phyloP scores from a whole-genome alignment of 2,888 invertebrate genomes.

The Idaea straminata region DNA sequence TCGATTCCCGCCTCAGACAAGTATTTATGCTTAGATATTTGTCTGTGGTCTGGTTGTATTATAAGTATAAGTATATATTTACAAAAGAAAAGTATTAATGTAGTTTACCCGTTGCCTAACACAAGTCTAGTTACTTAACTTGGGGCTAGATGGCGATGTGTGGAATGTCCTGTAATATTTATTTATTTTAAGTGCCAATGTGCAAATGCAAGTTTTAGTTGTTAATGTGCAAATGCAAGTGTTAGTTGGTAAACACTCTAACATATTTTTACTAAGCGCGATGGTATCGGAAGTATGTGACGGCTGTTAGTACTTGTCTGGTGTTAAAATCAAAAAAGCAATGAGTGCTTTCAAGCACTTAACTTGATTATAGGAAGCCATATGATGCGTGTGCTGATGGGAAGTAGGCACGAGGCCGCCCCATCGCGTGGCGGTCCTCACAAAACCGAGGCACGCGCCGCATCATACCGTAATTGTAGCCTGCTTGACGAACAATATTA shows the following conservation, averaged over 20 bases:
- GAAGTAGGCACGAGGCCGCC: constrained; percentile 41
- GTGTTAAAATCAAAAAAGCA: constrained; percentile 69
- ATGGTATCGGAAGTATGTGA: constrained; percentile 46
- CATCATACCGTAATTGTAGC: constrained; percentile 55
- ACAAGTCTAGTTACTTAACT: no score
- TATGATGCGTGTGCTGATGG: constrained; percentile 42
- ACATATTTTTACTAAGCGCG: constrained; percentile 42
- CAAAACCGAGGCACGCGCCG: constrained; percentile 57
- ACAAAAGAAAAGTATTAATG: no score
- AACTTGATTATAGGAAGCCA: constrained; percentile 77
- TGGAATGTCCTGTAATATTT: no score
- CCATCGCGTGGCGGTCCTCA: constrained; percentile 42
- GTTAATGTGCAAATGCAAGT: no score
- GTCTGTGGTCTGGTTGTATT: no score
- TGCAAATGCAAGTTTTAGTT: no score
- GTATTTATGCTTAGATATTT: no score
- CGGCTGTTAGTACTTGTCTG: constrained; percentile 47
- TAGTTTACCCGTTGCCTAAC: no score
- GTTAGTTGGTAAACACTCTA: constrained; percentile 9
- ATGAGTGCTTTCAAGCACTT: constrained; percentile 71
- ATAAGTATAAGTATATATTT: no score
- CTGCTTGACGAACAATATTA: constrained; percentile 37
- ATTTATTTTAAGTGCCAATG: no score
- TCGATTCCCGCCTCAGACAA: no score
- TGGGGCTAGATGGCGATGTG: no score